phyloP scores from a whole-genome alignment of 2,888 invertebrate species.

The Dromius quadrimaculatus region DNA sequence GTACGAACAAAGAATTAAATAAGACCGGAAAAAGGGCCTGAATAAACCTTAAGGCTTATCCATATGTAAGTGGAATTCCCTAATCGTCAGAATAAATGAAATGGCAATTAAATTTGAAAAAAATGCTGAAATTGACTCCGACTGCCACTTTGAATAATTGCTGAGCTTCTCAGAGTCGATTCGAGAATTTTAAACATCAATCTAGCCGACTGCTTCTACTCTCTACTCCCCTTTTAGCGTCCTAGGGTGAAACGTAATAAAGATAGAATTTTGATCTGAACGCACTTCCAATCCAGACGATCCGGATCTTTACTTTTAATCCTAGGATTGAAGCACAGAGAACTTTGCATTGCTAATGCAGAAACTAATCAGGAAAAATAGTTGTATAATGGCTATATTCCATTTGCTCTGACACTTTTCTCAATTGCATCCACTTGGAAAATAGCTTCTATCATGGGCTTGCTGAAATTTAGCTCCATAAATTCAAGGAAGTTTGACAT shows the following conservation, averaged over 20 bases:
- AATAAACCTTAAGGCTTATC: conserved; percentile 50
- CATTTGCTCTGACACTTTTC: too few relatives aligned
- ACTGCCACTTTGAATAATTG: conserved; percentile 59
- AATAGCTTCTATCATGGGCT: too few relatives aligned
- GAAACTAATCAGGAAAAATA: too few relatives aligned
- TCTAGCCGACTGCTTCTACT: conserved; percentile 23
- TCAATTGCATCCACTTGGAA: too few relatives aligned
- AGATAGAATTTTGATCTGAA: too few relatives aligned
- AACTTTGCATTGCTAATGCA: too few relatives aligned
- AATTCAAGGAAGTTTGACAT: too few relatives aligned
- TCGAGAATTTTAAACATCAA: conserved; percentile 29
- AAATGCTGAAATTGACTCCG: conserved; percentile 54
- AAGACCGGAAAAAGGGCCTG: conserved; percentile 7
- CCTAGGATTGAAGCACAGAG: too few relatives aligned
- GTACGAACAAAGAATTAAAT: conserved; percentile 33
- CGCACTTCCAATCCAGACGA: too few relatives aligned
- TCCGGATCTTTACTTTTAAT: too few relatives aligned
- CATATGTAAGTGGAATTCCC: conserved; percentile 54
- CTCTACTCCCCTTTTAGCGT: background rate
- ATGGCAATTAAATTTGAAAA: conserved; percentile 58
- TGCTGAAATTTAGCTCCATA: too few relatives aligned
- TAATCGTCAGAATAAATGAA: conserved; percentile 56
- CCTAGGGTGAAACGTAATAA: conserved; percentile 24
- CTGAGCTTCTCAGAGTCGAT: conserved; percentile 51
- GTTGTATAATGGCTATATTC: too few relatives aligned